Base-by-base conservation (phyloP, 2,113 vertebrate species). In the Isurus oxyrinchus region DNA sequence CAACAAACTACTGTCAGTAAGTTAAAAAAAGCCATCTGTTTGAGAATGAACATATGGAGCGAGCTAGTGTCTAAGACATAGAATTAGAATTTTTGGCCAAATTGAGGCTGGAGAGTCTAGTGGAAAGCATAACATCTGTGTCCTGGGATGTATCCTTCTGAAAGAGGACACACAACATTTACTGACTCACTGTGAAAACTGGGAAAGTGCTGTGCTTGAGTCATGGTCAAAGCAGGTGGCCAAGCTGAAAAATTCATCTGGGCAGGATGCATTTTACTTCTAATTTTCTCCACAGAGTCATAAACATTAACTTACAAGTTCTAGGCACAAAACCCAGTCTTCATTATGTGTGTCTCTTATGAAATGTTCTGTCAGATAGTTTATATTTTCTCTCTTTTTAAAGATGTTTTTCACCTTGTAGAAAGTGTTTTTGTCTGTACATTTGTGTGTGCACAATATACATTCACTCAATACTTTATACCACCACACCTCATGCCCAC, bases 61-160 rank as follows among this genome's bases (percentile, higher is more conserved):
- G 40, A 94, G 59, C 90, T 61, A 19, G n/a, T 40, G 90, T 94
- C 90, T 63, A 10, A 16, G 59, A 94, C 90, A 94, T 7, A 94
- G 90, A n/a, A 19, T 63, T 94, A 16, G 35, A 94, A 94, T n/a
- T 94, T 63, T 40, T n/a, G n/a, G 90, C 90, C 59, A 94, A 91
- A 14, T n/a, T 61, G n/a, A 84, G n/a, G 3, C 19, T 44, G 40
- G 3, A n/a, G 59, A 66, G 16, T 94, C 35, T 19, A 63, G 61
- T 94, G 90, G 35, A 63, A 63, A 94, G 59, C 19, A 44, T 94
- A 94, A 63, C 59, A 16, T 23, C 2, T 93, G 31, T n/a, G 57
- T 63, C 35, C 59, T 61, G 31, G 59, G 90, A 49, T 94, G 90
- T 63, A 94, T 40, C 35, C 19, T 63, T 94, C 35, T 63, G 13